A percentile compares a stretch with the other conserved stretches of the same genome.
Conservation (phyloP, 2,888 invertebrate species). For the Agonopterix alstromeriana region DNA sequence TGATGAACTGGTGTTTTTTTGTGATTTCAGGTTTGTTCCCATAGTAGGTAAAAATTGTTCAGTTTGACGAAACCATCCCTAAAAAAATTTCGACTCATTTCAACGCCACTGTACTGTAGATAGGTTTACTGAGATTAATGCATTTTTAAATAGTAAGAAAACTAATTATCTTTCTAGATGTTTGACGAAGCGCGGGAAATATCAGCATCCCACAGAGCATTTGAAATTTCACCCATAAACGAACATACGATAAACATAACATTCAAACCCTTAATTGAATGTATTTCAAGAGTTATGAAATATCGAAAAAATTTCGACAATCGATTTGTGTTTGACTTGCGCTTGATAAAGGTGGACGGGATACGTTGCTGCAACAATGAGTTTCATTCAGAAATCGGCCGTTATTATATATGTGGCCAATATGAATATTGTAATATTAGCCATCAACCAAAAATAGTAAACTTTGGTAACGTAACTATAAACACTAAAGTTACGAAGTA, state of each 20-base stretch:
- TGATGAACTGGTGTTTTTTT: too few species aligned
- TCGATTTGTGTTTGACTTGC: constrained; percentile 58
- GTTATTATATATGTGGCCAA: constrained; percentile 76
- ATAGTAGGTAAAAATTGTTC: too few species aligned
- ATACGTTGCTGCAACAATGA: constrained; percentile 52
- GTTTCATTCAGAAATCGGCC: constrained; percentile 59
- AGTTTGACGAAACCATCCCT: too few species aligned
- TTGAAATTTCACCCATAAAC: constrained; percentile 31
- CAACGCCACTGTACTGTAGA: too few species aligned
- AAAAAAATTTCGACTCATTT: too few species aligned
- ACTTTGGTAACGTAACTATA: constrained; percentile 60
- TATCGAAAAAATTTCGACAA: constrained; percentile 34
- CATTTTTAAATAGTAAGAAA: too few species aligned
- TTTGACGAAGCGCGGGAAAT: constrained; percentile 57
- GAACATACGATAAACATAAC: constrained; percentile 39
- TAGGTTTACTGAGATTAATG: too few species aligned
- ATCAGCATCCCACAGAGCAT: constrained; percentile 65
- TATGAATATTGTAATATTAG: constrained; percentile 64
- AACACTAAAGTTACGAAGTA: constrained; percentile 44
- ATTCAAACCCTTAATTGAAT: constrained; percentile 54
- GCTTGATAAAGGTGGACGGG: constrained; percentile 52
- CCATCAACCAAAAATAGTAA: constrained; percentile 60
- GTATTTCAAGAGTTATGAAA: constrained; percentile 47
- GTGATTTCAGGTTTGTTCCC: too few species aligned
- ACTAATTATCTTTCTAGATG: constrained; percentile 28